These are phyloP conservation scores for Spizaetus ornatus DNA, from an alignment of 2,113 vertebrate genomes.

Conservation along the genomic window DNA sequence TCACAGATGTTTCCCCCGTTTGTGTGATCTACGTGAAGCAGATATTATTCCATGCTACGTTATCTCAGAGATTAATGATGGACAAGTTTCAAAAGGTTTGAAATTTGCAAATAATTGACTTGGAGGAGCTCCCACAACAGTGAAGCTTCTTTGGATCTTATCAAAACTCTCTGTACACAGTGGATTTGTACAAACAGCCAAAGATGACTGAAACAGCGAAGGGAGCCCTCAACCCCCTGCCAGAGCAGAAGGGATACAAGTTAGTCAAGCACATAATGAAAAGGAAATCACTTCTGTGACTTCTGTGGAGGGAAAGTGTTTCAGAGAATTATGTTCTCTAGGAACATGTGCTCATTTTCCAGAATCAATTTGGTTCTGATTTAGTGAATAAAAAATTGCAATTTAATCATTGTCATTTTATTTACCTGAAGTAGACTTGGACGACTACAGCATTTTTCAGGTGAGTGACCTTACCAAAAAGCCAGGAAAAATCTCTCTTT, in stretches of 20 bases:
- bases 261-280: not conserved
- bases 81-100: conserved; percentile 32
- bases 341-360: not conserved
- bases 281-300: not conserved
- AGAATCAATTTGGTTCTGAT: not conserved
- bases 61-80: conserved; percentile 5
- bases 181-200: not conserved
- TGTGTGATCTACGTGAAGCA: not conserved
- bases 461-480: not conserved
- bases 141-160: not conserved
- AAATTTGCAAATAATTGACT: conserved; percentile 42
- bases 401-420: not conserved
- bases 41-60: not conserved
- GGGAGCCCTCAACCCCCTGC: not conserved
- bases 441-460: not conserved
- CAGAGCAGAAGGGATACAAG: not conserved
- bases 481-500: not conserved
- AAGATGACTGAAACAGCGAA: not conserved
- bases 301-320: not conserved
- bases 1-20: not conserved
- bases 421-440: not conserved
- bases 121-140: conserved; percentile 28
- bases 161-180: not conserved
- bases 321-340: not conserved
- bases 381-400: not conserved